A percentile compares a stretch with the other conserved stretches of the same genome.
Evolutionary conservation across 2,797 vertebrate species (phyloP).

Genomic region (Poeciliopsis presidionis): DNA sequence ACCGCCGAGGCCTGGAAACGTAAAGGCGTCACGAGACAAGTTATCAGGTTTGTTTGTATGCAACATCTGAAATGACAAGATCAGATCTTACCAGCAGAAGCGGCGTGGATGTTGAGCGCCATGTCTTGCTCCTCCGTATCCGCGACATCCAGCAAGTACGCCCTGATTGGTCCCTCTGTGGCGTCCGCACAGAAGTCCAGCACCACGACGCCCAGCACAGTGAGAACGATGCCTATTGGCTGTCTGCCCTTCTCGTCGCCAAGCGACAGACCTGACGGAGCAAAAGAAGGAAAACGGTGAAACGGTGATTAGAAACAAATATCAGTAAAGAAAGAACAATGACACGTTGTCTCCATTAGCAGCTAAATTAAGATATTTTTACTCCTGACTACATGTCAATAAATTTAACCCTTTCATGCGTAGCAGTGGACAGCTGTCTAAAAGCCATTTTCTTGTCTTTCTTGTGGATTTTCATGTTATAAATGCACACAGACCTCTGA

Average conservation of each 20-base stretch:
- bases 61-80: background rate
- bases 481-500: no score
- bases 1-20: slow-evolving; percentile 88
- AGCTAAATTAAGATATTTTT: background rate
- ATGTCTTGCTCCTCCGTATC: slow-evolving; percentile 98
- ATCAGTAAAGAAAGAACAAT: background rate
- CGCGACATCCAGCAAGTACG: slow-evolving; percentile 95
- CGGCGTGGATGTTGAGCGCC: slow-evolving; percentile 97
- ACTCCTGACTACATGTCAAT: background rate
- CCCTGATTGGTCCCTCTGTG: slow-evolving; percentile 94
- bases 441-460: no score
- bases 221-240: slow-evolving; percentile 94
- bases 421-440: no score
- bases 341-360: background rate
- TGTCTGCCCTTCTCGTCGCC: slow-evolving; percentile 88
- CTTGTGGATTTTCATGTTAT: no score
- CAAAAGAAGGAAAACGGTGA: slow-evolving; percentile 6
- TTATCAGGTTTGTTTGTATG: background rate
- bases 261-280: slow-evolving; percentile 83
- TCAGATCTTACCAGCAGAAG: slow-evolving; percentile 87
- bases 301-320: background rate
- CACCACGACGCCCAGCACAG: slow-evolving; percentile 94
- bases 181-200: slow-evolving; percentile 95
- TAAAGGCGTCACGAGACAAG: background rate
- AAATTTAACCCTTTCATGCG: no score